Evolutionary conservation across 2,888 invertebrate species (phyloP).

Genomic region (Marronus borbonicus): DNA sequence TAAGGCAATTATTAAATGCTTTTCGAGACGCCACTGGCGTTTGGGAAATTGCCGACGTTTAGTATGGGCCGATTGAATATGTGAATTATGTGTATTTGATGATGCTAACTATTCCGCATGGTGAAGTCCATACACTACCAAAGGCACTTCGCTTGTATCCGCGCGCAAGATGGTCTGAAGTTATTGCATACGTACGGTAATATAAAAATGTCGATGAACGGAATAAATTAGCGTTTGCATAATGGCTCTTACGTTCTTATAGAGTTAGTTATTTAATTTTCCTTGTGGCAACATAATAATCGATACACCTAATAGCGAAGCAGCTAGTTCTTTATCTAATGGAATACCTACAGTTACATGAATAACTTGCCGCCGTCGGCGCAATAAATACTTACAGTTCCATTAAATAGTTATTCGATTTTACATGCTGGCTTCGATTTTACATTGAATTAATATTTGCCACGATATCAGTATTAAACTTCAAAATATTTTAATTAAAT

Average conservation of each 20-base stretch:
- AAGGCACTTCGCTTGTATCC: not conserved
- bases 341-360: conserved; percentile 21
- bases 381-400: not conserved
- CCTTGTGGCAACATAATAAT: conserved; percentile 26
- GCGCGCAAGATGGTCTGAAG: not conserved
- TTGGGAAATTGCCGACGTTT: not conserved
- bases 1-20: not conserved
- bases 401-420: conserved; percentile 27
- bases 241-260: conserved; percentile 1
- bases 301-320: conserved; percentile 29
- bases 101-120: not conserved
- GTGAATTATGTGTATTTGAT: conserved; percentile 22
- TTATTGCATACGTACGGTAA: conserved; percentile 5
- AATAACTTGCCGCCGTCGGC: not conserved
- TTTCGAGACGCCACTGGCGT: not conserved
- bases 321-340: conserved; percentile 20
- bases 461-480: not conserved
- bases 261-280: conserved; percentile 9
- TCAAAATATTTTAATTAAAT: conserved; percentile 5
- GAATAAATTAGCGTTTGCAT: conserved; percentile 29
- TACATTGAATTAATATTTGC: conserved; percentile 8
- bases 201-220: conserved; percentile 19
- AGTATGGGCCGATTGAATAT: not conserved
- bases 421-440: not conserved
- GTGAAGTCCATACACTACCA: not conserved